Evolutionary conservation across 2,113 vertebrate genomes (phyloP).

Genomic region (Oryzias celebensis): DNA sequence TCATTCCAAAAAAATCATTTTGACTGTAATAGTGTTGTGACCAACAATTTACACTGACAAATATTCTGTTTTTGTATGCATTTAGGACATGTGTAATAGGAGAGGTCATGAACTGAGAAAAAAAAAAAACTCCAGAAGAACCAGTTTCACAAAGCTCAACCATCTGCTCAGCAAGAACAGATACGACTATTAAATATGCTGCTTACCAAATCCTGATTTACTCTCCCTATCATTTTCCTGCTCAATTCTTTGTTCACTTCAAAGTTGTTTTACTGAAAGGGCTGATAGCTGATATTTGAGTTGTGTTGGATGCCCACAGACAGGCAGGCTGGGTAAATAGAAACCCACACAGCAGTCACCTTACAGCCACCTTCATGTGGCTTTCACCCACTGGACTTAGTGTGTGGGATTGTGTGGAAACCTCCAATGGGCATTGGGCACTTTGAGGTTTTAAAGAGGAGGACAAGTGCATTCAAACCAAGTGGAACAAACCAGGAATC

Average conservation of each 20-base stretch:
- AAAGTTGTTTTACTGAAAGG: background rate
- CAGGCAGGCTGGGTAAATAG: conserved; percentile 67
- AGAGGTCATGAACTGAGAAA: too few species aligned
- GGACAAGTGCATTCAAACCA: conserved; percentile 2
- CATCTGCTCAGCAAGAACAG: too few species aligned
- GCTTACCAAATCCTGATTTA: background rate
- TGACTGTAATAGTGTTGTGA: too few species aligned
- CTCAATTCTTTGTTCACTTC: background rate
- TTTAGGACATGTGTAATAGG: too few species aligned
- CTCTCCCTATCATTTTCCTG: background rate
- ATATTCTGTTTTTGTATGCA: too few species aligned
- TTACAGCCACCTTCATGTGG: conserved; percentile 46
- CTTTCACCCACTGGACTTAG: conserved; percentile 25
- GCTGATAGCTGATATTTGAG: conserved; percentile 41
- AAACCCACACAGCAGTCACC: conserved; percentile 60
- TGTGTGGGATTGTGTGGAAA: conserved; percentile 61
- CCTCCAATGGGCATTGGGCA: conserved; percentile 45
- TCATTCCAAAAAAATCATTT: too few species aligned
- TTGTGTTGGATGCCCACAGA: conserved; percentile 47
- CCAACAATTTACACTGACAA: too few species aligned
- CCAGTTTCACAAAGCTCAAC: too few species aligned
- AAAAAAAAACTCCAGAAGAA: too few species aligned
- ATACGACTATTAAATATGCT: too few species aligned
- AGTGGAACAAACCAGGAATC: conserved; percentile 4
- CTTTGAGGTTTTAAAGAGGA: conserved; percentile 11